Percentiles rank a stretch among this genome's conserved stretches.
Conservation (phyloP, 2,888 invertebrate species). For the Apamea sordens region DNA sequence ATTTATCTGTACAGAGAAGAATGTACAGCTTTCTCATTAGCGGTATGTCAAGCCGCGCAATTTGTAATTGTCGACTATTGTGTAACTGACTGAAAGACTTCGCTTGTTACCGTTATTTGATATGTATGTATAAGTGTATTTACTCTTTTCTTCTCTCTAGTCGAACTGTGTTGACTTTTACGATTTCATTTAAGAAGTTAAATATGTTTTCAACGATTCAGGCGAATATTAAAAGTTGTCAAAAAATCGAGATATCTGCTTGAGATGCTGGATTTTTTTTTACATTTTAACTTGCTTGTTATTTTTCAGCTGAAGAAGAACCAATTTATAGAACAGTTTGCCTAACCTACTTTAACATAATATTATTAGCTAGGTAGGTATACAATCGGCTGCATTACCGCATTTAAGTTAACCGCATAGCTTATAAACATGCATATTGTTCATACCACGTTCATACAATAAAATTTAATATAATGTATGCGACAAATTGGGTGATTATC, state of each 20-base stretch:
- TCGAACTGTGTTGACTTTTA: background rate
- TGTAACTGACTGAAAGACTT: slow-evolving; percentile 24
- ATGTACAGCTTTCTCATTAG: slow-evolving; percentile 20
- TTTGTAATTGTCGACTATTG: slow-evolving; percentile 43
- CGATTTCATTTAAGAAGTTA: background rate
- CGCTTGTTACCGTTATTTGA: slow-evolving; percentile 2
- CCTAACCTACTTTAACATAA: background rate
- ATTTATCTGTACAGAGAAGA: background rate
- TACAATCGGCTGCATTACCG: background rate
- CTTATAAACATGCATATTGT: slow-evolving; percentile 30
- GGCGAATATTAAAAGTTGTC: background rate
- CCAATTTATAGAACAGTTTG: background rate
- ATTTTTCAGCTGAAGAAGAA: background rate
- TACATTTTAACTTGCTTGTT: background rate
- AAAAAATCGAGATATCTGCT: background rate
- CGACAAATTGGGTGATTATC: slow-evolving; percentile 43
- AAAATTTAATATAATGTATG: slow-evolving; percentile 31
- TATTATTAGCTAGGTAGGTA: background rate
- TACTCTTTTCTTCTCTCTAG: background rate
- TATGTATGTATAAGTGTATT: background rate
- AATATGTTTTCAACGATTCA: background rate
- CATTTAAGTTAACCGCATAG: slow-evolving; percentile 26
- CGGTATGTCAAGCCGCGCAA: slow-evolving; percentile 13
- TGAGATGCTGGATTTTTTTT: background rate
- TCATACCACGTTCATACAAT: slow-evolving; percentile 11